Conservation (phyloP, 2,797 vertebrate species). For the Chromobotia macracanthus region DNA sequence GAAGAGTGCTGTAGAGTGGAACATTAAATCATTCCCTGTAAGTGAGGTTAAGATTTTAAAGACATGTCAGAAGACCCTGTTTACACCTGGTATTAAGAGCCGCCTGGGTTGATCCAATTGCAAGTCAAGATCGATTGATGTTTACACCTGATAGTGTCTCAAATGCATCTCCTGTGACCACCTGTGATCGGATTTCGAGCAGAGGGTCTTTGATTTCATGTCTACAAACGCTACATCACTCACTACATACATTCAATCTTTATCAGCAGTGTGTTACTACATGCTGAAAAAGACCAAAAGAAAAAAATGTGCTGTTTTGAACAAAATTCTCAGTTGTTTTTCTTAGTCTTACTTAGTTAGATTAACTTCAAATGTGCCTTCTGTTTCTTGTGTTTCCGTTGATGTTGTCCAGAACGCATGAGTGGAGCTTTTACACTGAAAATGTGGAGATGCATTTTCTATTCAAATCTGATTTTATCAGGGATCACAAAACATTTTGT, state of each 20-base stretch:
- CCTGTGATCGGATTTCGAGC: background rate
- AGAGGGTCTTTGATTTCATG: background rate
- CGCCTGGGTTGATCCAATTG: background rate
- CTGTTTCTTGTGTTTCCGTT: no score
- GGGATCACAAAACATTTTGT: background rate
- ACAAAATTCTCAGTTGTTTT: no score
- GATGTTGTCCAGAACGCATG: no score
- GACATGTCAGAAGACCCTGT: background rate
- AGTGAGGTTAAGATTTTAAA: conserved; percentile 58
- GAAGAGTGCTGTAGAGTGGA: conserved; percentile 81
- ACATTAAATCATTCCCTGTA: conserved; percentile 84
- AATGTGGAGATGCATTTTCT: no score
- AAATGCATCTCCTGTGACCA: background rate
- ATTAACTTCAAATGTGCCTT: no score
- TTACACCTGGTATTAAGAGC: background rate
- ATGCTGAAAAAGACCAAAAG: background rate
- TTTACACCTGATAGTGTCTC: background rate
- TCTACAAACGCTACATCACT: background rate
- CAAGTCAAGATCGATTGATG: background rate
- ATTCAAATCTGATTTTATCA: no score
- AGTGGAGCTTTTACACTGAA: no score
- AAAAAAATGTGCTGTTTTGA: no score
- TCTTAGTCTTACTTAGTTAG: no score
- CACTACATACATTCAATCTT: background rate
- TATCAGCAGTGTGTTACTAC: background rate